Base-by-base conservation (phyloP, 2,113 vertebrate species). In the Python bivittatus region DNA sequence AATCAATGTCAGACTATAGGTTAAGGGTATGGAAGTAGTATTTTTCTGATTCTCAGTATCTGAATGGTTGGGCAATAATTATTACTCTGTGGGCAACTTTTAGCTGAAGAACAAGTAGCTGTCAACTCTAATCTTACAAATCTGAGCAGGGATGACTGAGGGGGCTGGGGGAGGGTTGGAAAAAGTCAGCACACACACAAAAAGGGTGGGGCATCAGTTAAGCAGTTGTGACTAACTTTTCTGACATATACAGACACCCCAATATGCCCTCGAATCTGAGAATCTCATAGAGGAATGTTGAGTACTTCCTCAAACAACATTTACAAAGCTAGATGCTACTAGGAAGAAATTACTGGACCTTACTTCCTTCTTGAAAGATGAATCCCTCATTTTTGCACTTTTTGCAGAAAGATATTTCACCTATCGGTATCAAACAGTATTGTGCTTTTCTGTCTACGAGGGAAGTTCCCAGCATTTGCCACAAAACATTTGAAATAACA, bases 371-470 rank as follows among this genome's bases (percentile, higher is more conserved):
- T 87, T 87, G 53, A 87, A 33, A 87, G 68, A 29, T 92, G 29
- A 33, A 72, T 93, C 93, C 92, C 88, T 42, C 93, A 91, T 22
- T 86, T 61, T 61, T 61, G 17, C 20, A 61, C 6, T 60, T 22
- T 60, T 60, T 60, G 15, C 22, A 60, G 57, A 60, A 60, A 17
- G 22, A 17, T 60, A 2, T 64, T 3, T 64, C 27, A 29, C 27
- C 61, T 29, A 29, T 29, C 23, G 6, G 22, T 27, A 11, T 29
- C 23, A 64, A 25, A 64, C 61, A 29, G 61, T 27, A 64, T 29
- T 27, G 61, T 57, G 56, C 3, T 57, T 57, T 57, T 57, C 56
- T 17, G 17, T 17, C 56, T 57, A 57, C 3, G 17, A 57, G 17
- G 56, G 15, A 57, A 57, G 17, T 57, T 57, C 12, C 56, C 15